Evolutionary conservation across 2,113 vertebrate genomes (phyloP), one percentile per base, ranked within the genome.

Genomic region (Pholis gunnellus): DNA sequence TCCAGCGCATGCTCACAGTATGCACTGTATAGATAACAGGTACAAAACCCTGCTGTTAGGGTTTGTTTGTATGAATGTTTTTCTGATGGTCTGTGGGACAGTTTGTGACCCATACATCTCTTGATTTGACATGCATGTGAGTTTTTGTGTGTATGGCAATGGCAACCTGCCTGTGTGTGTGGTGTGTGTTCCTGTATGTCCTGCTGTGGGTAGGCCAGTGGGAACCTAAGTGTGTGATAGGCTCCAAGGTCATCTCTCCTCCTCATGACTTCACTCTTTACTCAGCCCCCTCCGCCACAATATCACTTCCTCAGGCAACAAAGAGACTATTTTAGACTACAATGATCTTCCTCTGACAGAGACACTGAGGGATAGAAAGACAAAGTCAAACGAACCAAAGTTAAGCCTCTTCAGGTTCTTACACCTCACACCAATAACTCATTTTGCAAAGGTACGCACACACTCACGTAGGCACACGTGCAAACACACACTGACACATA

Each of bases 281-380:
- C 96, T 96, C 96, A 96, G 94, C 86, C 93, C 42, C 91, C 92
- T 50, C 93, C 94, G 91, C 95, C 95, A 96, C 92, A 94, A 95
- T 94, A 96, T 96, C 94, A 96, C 97, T 98, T 98, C 97, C 97
- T 44, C 46, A 90, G 94, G 94, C 95, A 96, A 96, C 94, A 95
- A 95, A 96, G 95, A 94, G 94, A 92, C 96, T 97, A 98, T 98
- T 98, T 97, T 96, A 88, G 97, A 95, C 94, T 92, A 97, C 97
- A 98, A 97, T 97, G 95, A 95, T 96, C 95, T 97, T 98, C 96
- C 96, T 97, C 91, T 84, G 82, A 82, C 93, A 95, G 91, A 92
- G 92, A 93, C 93, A 76, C 83, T 63, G 71, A 78, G 50, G 34
- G 9, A 18, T 5, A 72, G 69, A 95, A 81, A 87, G 91, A 69